These are phyloP conservation scores for Diorhabda carinulata DNA, from an alignment of 1,140 invertebrate species.

Conservation along the genomic window DNA sequence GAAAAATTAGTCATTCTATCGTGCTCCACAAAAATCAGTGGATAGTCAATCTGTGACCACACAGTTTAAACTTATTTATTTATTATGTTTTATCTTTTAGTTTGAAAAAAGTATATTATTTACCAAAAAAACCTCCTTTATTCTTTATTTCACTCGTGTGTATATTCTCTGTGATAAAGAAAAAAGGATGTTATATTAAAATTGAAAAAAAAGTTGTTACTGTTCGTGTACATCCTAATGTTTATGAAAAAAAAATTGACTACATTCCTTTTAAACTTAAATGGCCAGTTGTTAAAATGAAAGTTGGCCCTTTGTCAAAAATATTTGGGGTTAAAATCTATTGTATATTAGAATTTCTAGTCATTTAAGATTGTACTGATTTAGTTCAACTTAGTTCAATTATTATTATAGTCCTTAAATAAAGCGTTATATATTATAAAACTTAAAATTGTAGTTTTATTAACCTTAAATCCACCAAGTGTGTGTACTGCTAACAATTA, in stretches of 20 bases:
- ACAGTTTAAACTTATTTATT: constrained; percentile 34
- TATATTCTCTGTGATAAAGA: constrained; percentile 11
- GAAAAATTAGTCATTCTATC: constrained; percentile 32
- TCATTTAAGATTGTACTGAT: constrained; percentile 42
- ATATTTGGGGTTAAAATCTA: constrained; percentile 18
- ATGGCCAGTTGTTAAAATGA: constrained; percentile 29
- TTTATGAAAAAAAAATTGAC: constrained; percentile 21
- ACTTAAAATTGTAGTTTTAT: constrained; percentile 12
- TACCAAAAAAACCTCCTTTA: constrained; percentile 16
- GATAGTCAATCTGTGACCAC: constrained; percentile 24
- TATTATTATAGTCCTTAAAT: constrained; percentile 35
- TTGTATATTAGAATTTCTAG: constrained; percentile 40
- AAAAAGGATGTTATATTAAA: constrained; percentile 21
- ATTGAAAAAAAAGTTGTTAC: constrained; percentile 14
- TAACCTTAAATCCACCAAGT: background rate
- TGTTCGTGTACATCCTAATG: constrained; percentile 16
- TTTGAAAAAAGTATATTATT: constrained; percentile 7
- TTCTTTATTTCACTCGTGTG: constrained; percentile 16
- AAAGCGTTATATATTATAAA: constrained; percentile 39
- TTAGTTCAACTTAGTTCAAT: constrained; percentile 36
- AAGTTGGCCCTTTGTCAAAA: constrained; percentile 21
- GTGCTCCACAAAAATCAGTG: constrained; percentile 17
- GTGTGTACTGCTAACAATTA: too few relatives aligned
- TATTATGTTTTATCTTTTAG: constrained; percentile 17
- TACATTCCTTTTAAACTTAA: constrained; percentile 27